These are phyloP conservation scores for Muscina levida DNA, from an alignment of 2,888 invertebrate genomes.

Conservation along the genomic window DNA sequence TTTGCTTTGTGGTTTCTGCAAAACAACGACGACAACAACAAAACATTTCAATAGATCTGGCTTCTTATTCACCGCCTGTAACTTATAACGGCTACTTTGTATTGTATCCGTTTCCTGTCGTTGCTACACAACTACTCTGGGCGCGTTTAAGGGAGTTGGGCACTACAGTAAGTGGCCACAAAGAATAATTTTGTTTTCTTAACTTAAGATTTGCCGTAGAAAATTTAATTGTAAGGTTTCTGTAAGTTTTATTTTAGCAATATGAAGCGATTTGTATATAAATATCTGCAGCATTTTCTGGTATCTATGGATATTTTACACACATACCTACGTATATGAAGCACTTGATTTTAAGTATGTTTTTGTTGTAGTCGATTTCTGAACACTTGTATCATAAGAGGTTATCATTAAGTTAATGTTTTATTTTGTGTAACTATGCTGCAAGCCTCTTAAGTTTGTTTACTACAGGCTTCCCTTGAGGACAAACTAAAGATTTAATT, in stretches of 20 bases:
- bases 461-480: background rate
- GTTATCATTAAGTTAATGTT: background rate
- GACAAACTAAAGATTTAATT: slow-evolving; percentile 18
- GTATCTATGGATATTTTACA: background rate
- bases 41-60: slow-evolving; percentile 3
- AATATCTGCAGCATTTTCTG: background rate
- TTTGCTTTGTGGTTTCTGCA: background rate
- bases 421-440: background rate
- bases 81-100: background rate
- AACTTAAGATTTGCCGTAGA: background rate
- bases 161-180: background rate
- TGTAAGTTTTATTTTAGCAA: background rate
- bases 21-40: too few species aligned
- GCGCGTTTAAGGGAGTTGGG: background rate
- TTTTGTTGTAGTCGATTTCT: too few species aligned
- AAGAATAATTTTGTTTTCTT: background rate
- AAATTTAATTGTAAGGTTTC: background rate
- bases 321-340: too few species aligned
- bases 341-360: background rate
- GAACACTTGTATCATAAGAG: too few species aligned
- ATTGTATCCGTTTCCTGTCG: slow-evolving; percentile 19
- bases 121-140: background rate
- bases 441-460: background rate
- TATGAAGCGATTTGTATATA: background rate
- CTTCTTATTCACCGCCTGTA: too few species aligned